These are phyloP conservation scores for Laodelphax striatellus DNA, from an alignment of 1,140 invertebrate species.

Conservation along the genomic window DNA sequence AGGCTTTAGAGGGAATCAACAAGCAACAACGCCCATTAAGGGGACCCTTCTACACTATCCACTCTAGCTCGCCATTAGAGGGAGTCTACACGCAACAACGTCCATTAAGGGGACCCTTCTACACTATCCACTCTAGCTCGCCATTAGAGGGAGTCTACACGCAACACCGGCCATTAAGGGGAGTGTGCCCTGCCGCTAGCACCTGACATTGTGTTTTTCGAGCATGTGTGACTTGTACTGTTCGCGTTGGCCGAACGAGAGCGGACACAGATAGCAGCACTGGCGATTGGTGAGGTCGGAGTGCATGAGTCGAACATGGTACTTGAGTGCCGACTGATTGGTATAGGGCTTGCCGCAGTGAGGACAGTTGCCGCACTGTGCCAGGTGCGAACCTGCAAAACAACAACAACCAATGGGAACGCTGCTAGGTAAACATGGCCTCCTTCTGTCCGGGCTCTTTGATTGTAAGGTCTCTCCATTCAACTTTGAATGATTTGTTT, in stretches of 20 bases:
- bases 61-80: too few relatives aligned
- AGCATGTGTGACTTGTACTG: slow-evolving; percentile 53
- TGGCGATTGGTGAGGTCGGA: slow-evolving; percentile 49
- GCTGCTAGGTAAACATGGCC: background rate
- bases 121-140: too few relatives aligned
- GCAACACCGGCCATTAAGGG: too few relatives aligned
- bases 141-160: too few relatives aligned
- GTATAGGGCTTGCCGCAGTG: slow-evolving; percentile 50
- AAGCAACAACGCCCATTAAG: too few relatives aligned
- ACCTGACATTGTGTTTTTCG: slow-evolving; percentile 46
- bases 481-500: too few relatives aligned
- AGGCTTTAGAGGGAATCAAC: too few relatives aligned
- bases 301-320: slow-evolving; percentile 54
- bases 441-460: too few relatives aligned
- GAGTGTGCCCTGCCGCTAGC: slow-evolving; percentile 27
- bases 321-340: slow-evolving; percentile 53
- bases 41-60: too few relatives aligned
- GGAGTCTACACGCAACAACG: too few relatives aligned
- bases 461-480: too few relatives aligned
- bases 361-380: slow-evolving; percentile 36
- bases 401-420: background rate
- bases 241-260: slow-evolving; percentile 48
- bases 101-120: too few relatives aligned
- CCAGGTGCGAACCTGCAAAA: slow-evolving; percentile 20
- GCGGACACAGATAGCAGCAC: slow-evolving; percentile 50